These are phyloP conservation scores for Labeo catla DNA, from an alignment of 2,113 vertebrate genomes.

Conservation along the genomic window DNA sequence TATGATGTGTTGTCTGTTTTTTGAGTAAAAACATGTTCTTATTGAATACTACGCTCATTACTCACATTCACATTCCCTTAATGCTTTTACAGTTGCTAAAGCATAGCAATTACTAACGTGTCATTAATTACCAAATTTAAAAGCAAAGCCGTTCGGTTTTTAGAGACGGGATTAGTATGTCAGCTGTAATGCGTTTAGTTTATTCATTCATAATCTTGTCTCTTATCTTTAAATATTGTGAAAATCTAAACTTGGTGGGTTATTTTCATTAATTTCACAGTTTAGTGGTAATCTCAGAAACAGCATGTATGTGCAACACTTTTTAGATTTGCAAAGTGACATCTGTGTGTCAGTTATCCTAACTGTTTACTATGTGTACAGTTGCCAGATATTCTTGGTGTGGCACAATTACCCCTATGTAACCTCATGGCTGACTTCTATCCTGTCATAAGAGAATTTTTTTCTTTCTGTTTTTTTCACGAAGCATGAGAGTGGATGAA, in stretches of 20 bases:
- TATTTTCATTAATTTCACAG: too few species aligned
- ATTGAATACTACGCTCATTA: neutral
- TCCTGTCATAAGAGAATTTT: neutral
- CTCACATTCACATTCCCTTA: neutral
- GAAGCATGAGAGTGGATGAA: constrained; percentile 38
- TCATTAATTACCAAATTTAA: too few species aligned
- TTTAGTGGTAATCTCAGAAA: neutral
- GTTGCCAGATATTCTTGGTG: neutral
- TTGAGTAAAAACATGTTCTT: neutral
- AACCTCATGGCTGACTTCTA: neutral
- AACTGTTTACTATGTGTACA: neutral
- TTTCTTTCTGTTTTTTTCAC: neutral
- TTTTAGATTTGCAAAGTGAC: neutral
- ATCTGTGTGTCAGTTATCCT: neutral
- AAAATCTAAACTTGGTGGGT: too few species aligned
- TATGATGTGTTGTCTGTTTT: neutral
- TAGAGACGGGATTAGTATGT: too few species aligned
- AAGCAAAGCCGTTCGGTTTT: too few species aligned
- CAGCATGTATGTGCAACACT: neutral
- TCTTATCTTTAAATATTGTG: too few species aligned
- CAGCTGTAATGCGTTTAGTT: too few species aligned
- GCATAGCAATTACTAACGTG: too few species aligned
- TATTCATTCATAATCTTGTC: too few species aligned
- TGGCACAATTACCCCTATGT: neutral
- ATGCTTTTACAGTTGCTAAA: too few species aligned